Evolutionary conservation across 2,888 invertebrate species (phyloP).

Genomic region (Cantharis nigra): DNA sequence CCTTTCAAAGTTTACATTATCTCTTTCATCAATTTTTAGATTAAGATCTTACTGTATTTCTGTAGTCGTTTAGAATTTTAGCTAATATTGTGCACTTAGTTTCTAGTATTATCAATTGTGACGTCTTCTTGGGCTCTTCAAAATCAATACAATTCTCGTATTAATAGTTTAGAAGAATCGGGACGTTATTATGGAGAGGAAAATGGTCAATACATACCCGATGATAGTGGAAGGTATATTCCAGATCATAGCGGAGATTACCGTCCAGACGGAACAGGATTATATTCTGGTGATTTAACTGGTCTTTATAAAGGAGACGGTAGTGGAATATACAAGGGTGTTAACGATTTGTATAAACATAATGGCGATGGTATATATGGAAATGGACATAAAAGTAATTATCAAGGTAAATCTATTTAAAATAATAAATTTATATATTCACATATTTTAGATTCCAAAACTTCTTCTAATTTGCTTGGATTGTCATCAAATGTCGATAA

Average conservation of each 20-base stretch:
- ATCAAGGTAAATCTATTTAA: not conserved
- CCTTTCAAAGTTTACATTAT: not conserved
- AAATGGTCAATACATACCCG: constrained; percentile 36
- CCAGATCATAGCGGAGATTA: constrained; percentile 38
- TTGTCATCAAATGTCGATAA: not conserved
- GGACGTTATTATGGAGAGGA: constrained; percentile 35
- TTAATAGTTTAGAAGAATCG: constrained; percentile 23
- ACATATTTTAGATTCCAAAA: not conserved
- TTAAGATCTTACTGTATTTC: not conserved
- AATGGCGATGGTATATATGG: constrained; percentile 1
- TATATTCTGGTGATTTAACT: constrained; percentile 30
- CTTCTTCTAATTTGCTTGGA: constrained; percentile 7
- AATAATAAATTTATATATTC: not conserved
- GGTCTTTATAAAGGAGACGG: constrained; percentile 28
- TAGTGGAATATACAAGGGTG: constrained; percentile 5
- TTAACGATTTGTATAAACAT: constrained; percentile 12
- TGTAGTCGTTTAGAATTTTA: not conserved
- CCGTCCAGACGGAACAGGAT: constrained; percentile 22
- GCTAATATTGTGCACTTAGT: not conserved
- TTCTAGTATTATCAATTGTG: not conserved
- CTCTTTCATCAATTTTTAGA: not conserved
- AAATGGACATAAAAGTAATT: not conserved
- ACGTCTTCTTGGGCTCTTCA: not conserved
- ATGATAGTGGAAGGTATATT: constrained; percentile 35
- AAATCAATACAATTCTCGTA: constrained; percentile 2